Evolutionary conservation across 1,140 invertebrate genomes (phyloP), one percentile per base, ranked within the genome.

Genomic region (Papilio polyxenes): DNA sequence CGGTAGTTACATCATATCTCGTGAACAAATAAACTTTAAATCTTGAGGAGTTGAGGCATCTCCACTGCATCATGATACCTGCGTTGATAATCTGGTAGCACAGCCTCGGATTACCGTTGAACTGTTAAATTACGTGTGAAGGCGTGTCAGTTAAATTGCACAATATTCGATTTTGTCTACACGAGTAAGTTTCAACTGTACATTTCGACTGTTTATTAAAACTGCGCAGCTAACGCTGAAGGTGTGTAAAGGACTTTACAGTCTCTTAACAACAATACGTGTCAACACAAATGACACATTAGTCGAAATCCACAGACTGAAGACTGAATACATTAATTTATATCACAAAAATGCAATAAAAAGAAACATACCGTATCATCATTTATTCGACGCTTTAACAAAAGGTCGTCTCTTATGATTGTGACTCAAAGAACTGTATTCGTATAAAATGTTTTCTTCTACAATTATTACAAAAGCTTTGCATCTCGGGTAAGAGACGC

Each of bases 401-500:
- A 51, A 0, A 23, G 44, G 17, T 51, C 75, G 40, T 44, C 75
- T 51, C 10, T 75, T 11, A 31, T 75, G 75, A 75, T 75, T 75
- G 75, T 75, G 75, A 49, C 5, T 7, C 1, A 75, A 23, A 51
- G 48, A 51, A 75, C 48, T 23, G 23, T 31, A n/a, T 0, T 11
- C 9, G 40, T 5, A 48, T 0, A 31, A 17, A 11, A 23, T 75
- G 8, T 0, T 13, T 59, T 75, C 75, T 2, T 76, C 31, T 20
- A 75, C 23, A n/a, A 81, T 3, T 3, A 9, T 37, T 49, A 82
- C 9, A 75, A 40, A 77, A n/a, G 81, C 81, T 48, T 78, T 82
- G 69, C 85, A 88, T 31, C 79, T 82, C 2, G 87, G 86, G 23
- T 87, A 88, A 4, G 83, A 83, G 4, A 85, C 82, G 40, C 87